Base-by-base conservation (phyloP, 2,113 vertebrate genomes). In the Stigmatopora argus region DNA sequence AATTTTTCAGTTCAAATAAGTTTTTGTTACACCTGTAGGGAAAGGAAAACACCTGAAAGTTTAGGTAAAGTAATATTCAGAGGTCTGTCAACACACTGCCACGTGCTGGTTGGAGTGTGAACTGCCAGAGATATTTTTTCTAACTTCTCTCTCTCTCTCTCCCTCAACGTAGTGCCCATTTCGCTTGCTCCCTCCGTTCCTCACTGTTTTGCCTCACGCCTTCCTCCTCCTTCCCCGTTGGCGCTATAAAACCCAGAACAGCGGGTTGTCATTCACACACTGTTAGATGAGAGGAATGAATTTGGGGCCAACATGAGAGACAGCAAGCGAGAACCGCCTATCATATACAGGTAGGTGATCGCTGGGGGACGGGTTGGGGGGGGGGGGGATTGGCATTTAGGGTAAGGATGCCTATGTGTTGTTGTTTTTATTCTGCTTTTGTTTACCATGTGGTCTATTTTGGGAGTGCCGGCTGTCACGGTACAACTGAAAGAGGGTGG, bases 231-330 rank as follows among this genome's bases (percentile, higher is more conserved):
- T 31, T 23, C 53, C 23, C 77, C 5, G 34, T 56, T 21, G 67
- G 66, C 62, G 78, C 78, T 91, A 85, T 83, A 90, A 84, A 90
- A 85, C 74, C 73, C 82, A 51, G 67, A 70, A 71, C 67, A 73
- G 58, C 78, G 71, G 75, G 63, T 70, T 75, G 75, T 73, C 73
- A 69, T 68, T 78, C 80, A 85, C 70, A 86, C 76, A 31, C 1
- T 76, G 75, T 81, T 73, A 67, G 61, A 80, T 73, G 64, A 56
- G 72, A 60, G 51, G 67, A 78, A 72, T 78, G 48, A 51, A 18
- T 51, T 19, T 51, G 48, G 48, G 48, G 48, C 48, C 48, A 7
- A 51, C 48, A 51, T 56, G 21, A 53, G 2, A 4, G 23, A 31
- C 5, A 31, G 23, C 12, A 12, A 55, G 23, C 1, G 21, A 41